A percentile compares a stretch with the other conserved stretches of the same genome.
These are phyloP conservation scores for Acrobasis consociella DNA, from an alignment of 2,888 invertebrate species.

Conservation along the genomic window DNA sequence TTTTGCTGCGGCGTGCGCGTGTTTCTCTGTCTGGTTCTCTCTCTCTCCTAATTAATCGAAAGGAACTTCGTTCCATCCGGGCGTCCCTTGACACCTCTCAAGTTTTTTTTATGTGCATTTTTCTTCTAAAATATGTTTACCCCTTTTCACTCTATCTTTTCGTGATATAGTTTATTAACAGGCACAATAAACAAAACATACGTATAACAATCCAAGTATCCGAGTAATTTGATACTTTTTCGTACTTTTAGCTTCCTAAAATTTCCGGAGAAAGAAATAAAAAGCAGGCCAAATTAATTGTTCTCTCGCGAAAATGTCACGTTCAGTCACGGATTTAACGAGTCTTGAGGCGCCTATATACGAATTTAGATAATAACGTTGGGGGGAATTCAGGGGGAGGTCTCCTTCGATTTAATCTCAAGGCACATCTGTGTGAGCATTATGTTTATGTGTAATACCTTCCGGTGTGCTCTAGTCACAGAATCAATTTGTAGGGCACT, in stretches of 20 bases:
- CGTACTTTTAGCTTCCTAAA: neutral
- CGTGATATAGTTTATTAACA: no score
- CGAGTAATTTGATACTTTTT: no score
- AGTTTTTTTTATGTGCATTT: no score
- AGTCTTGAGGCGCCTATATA: slow-evolving; percentile 3
- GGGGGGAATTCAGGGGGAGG: neutral
- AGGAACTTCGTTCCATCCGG: no score
- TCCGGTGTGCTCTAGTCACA: slow-evolving; percentile 36
- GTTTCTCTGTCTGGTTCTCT: no score
- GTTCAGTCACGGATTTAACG: neutral
- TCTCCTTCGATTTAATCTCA: slow-evolving; percentile 4
- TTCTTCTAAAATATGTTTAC: no score
- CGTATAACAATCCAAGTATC: no score
- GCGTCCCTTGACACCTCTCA: no score
- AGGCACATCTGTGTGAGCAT: neutral
- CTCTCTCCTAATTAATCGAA: no score
- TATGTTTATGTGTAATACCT: slow-evolving; percentile 36
- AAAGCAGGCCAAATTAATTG: neutral
- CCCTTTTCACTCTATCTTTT: no score
- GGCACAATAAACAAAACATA: no score
- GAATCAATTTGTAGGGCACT: slow-evolving; percentile 48
- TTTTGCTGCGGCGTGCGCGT: no score
- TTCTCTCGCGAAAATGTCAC: neutral
- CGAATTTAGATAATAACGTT: neutral
- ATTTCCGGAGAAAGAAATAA: neutral